phyloP scores from a whole-genome alignment of 2,797 vertebrate genomes.

The Meriones psammophilus region DNA sequence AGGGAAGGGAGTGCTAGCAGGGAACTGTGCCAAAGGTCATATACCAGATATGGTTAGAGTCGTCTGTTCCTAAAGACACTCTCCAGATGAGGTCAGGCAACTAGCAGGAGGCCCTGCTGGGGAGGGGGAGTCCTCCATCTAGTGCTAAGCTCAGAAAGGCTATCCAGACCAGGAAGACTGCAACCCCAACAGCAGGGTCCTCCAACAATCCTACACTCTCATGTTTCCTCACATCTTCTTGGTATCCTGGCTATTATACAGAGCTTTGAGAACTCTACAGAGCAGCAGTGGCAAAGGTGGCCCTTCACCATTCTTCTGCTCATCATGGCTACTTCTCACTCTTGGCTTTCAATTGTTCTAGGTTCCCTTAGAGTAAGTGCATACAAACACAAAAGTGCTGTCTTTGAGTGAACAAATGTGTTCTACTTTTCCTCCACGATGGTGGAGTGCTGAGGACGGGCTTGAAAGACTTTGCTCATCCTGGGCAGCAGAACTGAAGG shows the following conservation, averaged over 20 bases:
- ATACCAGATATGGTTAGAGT: no score
- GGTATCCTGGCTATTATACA: neutral
- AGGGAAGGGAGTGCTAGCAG: no score
- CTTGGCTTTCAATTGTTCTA: neutral
- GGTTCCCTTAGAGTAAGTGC: neutral
- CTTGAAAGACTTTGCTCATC: conserved; percentile 1
- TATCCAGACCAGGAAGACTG: no score
- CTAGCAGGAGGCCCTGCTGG: no score
- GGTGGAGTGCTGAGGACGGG: no score
- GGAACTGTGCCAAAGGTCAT: no score
- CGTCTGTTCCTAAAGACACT: no score
- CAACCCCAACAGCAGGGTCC: no score
- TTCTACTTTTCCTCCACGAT: neutral
- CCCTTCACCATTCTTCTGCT: neutral
- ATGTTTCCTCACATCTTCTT: neutral
- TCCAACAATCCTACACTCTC: no score
- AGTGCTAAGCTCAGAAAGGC: no score
- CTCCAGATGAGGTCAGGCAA: no score
- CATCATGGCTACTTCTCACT: neutral
- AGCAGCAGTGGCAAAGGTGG: neutral
- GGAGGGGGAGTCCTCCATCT: no score
- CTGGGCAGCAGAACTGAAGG: neutral
- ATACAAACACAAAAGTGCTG: neutral
- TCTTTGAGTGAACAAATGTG: neutral
- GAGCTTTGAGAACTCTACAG: neutral